Base-by-base conservation (phyloP, 2,797 vertebrate species). In the Acanthurus leucopareius region DNA sequence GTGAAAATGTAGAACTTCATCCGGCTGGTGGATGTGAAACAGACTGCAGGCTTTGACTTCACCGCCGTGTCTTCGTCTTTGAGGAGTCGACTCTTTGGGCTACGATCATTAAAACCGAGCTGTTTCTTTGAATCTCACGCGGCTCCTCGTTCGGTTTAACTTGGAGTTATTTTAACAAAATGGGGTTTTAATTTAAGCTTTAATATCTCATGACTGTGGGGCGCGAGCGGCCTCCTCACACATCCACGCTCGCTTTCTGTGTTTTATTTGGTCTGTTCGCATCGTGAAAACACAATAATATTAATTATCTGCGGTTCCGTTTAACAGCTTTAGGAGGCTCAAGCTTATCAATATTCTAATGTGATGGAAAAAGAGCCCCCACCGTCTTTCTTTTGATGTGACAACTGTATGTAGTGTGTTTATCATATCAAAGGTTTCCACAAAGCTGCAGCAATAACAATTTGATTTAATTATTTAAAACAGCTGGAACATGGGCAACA, bases 381-480 rank as follows among this genome's bases (percentile, higher is more conserved):
- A 2, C 7, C 0, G 11, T 65, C 20, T 64, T 28, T 48, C 45
- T 62, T 75, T 79, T 82, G 59, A 70, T 82, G 64, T 38, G 20
- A 49, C 3, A 10, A 38, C 7, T 42, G 8, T 2, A 13, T 1
- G 35, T 22, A 4, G 10, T 25, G 7, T 40, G 42, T 66, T 82
- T 56, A 69, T 75, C 71, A 82, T 22, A 78, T 84, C 51, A 84
- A 89, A 25, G 44, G 77, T 56, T 69, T 49, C 15, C 45, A 57
- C 28, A 32, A 32, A 32, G 28, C 28, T 32, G 28, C 1, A 22
- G 15, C 22, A 68, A n/a, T 28, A 49, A 48, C 35, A 78, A 61
- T 42, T 17, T 19, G 16, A 51, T 54, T 77, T 13, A 52, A 53
- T 73, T 28, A 79, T 32, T 40, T 2, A 73, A 69, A 72, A 40